Conservation (phyloP, 1,140 invertebrate species). For the Diachasma alloeum region DNA sequence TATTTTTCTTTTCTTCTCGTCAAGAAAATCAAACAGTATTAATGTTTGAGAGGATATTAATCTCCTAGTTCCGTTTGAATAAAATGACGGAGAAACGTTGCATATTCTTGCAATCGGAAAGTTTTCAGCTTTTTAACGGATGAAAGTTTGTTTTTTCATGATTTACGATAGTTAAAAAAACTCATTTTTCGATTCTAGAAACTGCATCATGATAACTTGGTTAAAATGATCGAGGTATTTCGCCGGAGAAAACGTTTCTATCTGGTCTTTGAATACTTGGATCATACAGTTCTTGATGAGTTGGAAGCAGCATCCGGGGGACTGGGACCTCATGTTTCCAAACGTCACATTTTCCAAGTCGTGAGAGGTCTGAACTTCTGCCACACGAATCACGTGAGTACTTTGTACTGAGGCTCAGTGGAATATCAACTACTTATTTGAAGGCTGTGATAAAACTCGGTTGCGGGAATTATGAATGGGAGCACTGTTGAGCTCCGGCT, state of each 20-base stretch:
- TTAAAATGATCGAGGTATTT: conserved; percentile 90
- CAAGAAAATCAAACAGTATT: too few relatives aligned
- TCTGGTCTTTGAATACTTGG: conserved; percentile 88
- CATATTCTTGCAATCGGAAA: too few relatives aligned
- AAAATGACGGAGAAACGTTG: too few relatives aligned
- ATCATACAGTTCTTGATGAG: conserved; percentile 86
- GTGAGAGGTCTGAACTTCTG: conserved; percentile 86
- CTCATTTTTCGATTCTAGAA: conserved; percentile 69
- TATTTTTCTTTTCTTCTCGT: too few relatives aligned
- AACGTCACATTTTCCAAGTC: conserved; percentile 84
- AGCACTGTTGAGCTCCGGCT: not conserved
- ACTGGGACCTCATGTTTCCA: conserved; percentile 75
- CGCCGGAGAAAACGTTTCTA: conserved; percentile 83
- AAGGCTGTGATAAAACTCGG: not conserved
- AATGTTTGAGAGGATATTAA: too few relatives aligned
- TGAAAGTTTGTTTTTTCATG: not conserved
- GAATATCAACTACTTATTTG: not conserved
- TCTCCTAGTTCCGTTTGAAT: too few relatives aligned
- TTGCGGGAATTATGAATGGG: not conserved
- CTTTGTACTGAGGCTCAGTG: not conserved
- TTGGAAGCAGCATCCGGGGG: conserved; percentile 76
- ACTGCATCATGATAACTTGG: conserved; percentile 87
- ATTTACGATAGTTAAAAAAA: conserved; percentile 9
- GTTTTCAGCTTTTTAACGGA: too few relatives aligned
- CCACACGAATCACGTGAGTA: conserved; percentile 82